Evolutionary conservation across 64 coral and sea anemone genomes (phyloP), one percentile per base, ranked within the genome.

Genomic region (Pachyseris speciosa): DNA sequence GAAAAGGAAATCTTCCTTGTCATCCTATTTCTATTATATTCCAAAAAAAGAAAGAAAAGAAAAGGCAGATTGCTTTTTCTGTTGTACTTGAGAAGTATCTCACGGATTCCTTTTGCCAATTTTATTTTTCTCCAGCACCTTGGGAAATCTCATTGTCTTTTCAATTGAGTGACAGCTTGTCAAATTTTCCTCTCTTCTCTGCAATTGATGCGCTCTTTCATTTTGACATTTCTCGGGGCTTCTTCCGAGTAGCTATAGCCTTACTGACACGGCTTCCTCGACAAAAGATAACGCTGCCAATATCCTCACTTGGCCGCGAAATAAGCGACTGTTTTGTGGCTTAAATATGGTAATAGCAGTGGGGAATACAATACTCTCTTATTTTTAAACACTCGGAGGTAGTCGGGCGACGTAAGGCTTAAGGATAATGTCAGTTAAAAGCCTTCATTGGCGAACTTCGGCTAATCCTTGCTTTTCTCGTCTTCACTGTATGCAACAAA

Each of bases 151-250:
- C 47, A 53, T 79, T 79, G 44, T 79, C 19, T 58, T 79, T 34
- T 39, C 49, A 25, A 40, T 12, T 60, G 53, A 61, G 19, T 81
- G 77, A 81, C 77, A 81, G 19, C 77, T 63, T 81, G 77, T 61
- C 77, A 81, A 61, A 37, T 81, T 38, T 52, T 25, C 38, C 22
- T 49, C 68, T 88, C 53, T 38, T 45, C 11, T 87, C 2, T 88
- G 86, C 75, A 89, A 89, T 89, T 89, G 55, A 89, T 34, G 69
- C 67, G 16, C 33, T 36, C 67, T 73, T 57, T 17, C 20, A 32
- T 15, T 70, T 69, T 92, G 89, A 70, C 89, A 84, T 60, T 74
- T 92, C 78, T 64, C 66, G 79, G 26, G 79, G 29, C 40, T 73
- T 43, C 89, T 92, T 92, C 89, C 89, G 89, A 81, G 77, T 24